phyloP scores from a whole-genome alignment of 2,113 vertebrate genomes.

The Setophaga coronata region DNA sequence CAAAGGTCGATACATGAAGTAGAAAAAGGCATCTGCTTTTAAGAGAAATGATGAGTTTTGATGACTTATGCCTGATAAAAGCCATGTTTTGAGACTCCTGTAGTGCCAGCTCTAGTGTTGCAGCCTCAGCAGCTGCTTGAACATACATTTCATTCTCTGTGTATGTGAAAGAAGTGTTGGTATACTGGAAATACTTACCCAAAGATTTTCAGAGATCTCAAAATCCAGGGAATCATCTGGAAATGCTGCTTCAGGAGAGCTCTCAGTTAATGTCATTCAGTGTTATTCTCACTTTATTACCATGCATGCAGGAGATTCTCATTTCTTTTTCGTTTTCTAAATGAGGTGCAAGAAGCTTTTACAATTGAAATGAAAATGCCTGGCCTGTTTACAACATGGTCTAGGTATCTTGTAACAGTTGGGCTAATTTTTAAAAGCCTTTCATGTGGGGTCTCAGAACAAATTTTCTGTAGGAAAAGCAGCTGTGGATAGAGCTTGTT shows the following conservation, averaged over 20 bases:
- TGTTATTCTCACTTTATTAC: neutral
- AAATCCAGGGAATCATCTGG: neutral
- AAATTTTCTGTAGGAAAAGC: neutral
- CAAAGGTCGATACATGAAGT: neutral
- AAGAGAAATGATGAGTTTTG: neutral
- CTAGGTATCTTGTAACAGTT: neutral
- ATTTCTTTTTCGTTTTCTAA: constrained; percentile 7
- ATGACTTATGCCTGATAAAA: neutral
- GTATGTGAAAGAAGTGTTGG: neutral
- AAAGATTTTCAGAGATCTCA: neutral
- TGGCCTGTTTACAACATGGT: neutral
- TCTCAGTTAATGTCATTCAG: neutral
- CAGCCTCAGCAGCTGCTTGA: neutral
- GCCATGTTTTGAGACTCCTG: neutral
- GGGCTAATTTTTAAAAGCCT: constrained; percentile 35
- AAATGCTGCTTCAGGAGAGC: neutral
- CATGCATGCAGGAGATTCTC: neutral
- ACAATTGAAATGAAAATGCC: neutral
- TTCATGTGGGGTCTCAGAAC: neutral
- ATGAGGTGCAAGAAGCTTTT: neutral
- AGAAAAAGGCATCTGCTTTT: neutral
- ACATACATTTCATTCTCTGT: neutral
- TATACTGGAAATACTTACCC: neutral
- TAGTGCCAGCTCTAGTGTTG: neutral
- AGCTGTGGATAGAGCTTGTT: neutral